Evolutionary conservation across 2,797 vertebrate species (phyloP).

Genomic region (Anas bahamensis): DNA sequence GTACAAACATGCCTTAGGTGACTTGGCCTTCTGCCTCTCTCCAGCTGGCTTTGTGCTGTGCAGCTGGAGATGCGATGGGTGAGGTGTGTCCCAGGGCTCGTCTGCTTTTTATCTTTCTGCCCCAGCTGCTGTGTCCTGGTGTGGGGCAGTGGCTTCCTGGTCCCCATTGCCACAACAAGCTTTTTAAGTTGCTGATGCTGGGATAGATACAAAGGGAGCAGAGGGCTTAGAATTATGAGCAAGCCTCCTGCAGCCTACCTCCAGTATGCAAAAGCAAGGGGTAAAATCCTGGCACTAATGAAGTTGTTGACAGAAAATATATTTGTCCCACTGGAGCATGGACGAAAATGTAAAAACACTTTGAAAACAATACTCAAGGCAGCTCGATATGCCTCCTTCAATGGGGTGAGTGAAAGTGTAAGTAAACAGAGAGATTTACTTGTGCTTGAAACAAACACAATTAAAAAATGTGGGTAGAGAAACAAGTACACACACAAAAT

Average conservation of each 20-base stretch:
- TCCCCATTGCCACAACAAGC: neutral
- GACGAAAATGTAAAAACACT: constrained; percentile 26
- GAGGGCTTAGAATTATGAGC: fast-evolving
- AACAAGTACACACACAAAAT: constrained; percentile 53
- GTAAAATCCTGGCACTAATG: neutral
- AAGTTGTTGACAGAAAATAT: constrained; percentile 36
- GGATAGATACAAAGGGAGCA: neutral
- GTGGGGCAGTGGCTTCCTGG: neutral
- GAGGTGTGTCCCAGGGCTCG: fast-evolving
- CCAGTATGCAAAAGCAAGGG: neutral
- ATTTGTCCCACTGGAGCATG: neutral
- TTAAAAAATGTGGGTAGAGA: constrained; percentile 20
- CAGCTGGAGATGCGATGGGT: fast-evolving
- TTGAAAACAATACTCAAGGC: constrained; percentile 8
- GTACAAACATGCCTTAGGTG: neutral
- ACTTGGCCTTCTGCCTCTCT: neutral
- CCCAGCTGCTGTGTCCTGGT: neutral
- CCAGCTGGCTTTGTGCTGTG: fast-evolving
- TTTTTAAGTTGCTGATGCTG: neutral
- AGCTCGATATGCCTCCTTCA: neutral
- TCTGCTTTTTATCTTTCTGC: neutral
- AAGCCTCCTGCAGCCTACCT: neutral
- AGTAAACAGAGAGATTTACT: constrained; percentile 49
- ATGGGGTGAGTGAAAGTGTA: neutral
- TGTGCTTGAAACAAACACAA: constrained; percentile 9